These are phyloP conservation scores for Trachelus iudaicus DNA, from an alignment of 2,888 invertebrate species.

Conservation along the genomic window DNA sequence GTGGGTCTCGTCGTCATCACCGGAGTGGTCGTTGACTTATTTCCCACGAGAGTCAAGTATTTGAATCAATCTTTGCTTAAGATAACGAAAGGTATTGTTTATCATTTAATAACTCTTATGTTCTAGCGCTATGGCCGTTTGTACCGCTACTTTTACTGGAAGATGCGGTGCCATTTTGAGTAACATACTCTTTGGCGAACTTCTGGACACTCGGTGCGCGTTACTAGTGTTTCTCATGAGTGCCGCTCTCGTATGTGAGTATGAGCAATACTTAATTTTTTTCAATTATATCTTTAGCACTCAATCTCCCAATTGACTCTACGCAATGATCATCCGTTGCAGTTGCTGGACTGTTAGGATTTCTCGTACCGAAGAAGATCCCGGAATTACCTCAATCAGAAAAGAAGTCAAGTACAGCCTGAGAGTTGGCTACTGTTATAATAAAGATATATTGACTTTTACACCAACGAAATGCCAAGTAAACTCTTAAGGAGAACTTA, in stretches of 20 bases:
- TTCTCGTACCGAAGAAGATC: not conserved
- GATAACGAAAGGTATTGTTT: not conserved
- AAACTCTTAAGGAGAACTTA: not conserved
- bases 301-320: not conserved
- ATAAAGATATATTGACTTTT: not conserved
- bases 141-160: slow-evolving; percentile 72
- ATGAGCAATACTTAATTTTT: not conserved
- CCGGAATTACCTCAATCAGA: not conserved
- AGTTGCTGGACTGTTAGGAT: not conserved
- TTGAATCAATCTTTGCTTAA: not conserved
- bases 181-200: slow-evolving; percentile 71
- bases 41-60: slow-evolving; percentile 46
- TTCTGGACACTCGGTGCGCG: slow-evolving; percentile 72
- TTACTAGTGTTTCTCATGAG: slow-evolving; percentile 72
- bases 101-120: not conserved
- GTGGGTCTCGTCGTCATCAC: slow-evolving; percentile 59
- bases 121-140: slow-evolving; percentile 71
- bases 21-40: slow-evolving; percentile 44
- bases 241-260: slow-evolving; percentile 66
- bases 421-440: not conserved
- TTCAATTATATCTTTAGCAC: not conserved
- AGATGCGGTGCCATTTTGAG: slow-evolving; percentile 72
- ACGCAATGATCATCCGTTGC: not conserved
- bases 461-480: not conserved
- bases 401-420: not conserved